Evolutionary conservation across 2,113 vertebrate species (phyloP), one percentile per base, ranked within the genome.

Genomic region (Donacobius atricapilla): DNA sequence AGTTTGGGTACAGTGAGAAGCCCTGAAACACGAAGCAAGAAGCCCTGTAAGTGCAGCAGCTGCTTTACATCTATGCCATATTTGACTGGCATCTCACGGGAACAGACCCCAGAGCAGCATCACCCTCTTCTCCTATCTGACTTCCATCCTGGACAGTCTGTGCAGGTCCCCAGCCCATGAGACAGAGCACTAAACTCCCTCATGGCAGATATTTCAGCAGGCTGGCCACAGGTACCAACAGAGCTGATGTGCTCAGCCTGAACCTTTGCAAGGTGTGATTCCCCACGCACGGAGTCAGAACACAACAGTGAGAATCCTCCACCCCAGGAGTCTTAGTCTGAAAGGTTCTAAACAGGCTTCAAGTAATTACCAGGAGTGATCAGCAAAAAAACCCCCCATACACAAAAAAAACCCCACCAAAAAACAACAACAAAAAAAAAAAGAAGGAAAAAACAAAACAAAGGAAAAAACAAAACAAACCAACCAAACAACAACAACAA

Each of bases 271-370:
- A 47, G 28, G 10, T 61, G 40, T 22, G 44, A 60, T 31, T 69
- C 22, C 30, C 56, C 15, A 21, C 2, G 6, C 0, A 0, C 44
- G 37, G 63, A 44, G 37, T 23, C 58, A 72, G 44, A 25, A 37
- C 48, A 53, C n/a, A 87, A 6, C 2, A 48, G 13, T n/a, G 44
- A 92, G 44, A 28, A 47, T 40, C 21, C 24, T 61, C 53, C 2
- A 3, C 12, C 7, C 20, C n/a, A 21, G n/a, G 6, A 61, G 27
- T 11, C 13, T 78, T 22, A 25, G 15, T 44, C 35, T 72, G 75
- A 75, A 78, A 79, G 37, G 27, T 64, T 31, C 22, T 64, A 66
- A 75, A 56, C 10, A 87, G 10, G 12, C 37, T 61, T 42, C 15
- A 37, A 25, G 20, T 23, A 9, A 27, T 76, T 25, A 47, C 21